Percentiles rank a stretch among this genome's conserved stretches.
Evolutionary conservation across 2,113 vertebrate genomes (phyloP).

Genomic region (Rallus limicola): DNA sequence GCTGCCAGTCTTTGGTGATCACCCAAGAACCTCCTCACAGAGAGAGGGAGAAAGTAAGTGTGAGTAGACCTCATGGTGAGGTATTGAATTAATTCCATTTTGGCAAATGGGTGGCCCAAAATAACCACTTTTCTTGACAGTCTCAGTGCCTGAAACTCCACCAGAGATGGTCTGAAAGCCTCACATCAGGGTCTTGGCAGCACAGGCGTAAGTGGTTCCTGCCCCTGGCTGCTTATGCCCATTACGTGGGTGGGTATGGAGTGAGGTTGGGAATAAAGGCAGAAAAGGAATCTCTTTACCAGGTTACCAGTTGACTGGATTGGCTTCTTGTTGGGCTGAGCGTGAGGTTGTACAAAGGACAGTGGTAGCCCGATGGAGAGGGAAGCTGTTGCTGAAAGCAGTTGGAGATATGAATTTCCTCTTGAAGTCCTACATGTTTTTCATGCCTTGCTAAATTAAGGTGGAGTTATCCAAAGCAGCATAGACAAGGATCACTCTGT

Average conservation of each 20-base stretch:
- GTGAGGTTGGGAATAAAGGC: not conserved
- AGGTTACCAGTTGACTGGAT: not conserved
- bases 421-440: not conserved
- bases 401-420: not conserved
- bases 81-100: not conserved
- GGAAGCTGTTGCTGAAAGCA: not conserved
- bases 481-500: not conserved
- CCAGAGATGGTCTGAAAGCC: not conserved
- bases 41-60: not conserved
- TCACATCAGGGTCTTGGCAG: not conserved
- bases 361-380: not conserved
- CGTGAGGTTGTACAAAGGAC: not conserved
- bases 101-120: not conserved
- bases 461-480: not conserved
- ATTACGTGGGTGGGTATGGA: not conserved
- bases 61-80: not conserved
- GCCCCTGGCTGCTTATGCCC: not conserved
- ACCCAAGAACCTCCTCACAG: not conserved
- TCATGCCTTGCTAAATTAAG: not conserved
- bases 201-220: not conserved
- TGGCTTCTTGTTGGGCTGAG: not conserved
- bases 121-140: not conserved
- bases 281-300: not conserved
- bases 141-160: not conserved
- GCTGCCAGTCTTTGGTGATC: not conserved